These are phyloP conservation scores for Lymantria monacha DNA, from an alignment of 2,888 invertebrate genomes.

Conservation along the genomic window DNA sequence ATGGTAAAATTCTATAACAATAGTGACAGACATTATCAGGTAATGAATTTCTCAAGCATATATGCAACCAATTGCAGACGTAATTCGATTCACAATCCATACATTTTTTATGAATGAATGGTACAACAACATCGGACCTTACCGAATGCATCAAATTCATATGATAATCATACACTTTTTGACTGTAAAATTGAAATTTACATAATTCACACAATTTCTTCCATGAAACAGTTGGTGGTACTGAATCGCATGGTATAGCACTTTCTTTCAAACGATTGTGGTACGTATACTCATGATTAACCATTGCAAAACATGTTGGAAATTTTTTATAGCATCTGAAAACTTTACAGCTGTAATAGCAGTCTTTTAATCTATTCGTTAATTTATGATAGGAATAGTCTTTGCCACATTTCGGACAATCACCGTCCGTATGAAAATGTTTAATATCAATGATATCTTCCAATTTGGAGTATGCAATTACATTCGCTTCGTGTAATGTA, in stretches of 20 bases:
- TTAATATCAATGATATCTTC: conserved; percentile 4
- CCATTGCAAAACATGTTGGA: conserved; percentile 24
- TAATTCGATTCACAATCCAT: conserved; percentile 8
- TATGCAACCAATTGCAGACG: conserved; percentile 17
- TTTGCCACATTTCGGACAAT: conserved; percentile 46
- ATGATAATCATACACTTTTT: conserved; percentile 23
- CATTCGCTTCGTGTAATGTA: conserved; percentile 25
- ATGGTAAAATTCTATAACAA: not conserved
- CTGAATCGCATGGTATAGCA: not conserved
- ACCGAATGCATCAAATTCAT: conserved; percentile 34
- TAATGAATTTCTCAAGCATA: conserved; percentile 20
- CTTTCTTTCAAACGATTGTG: not conserved
- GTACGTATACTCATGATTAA: conserved; percentile 2
- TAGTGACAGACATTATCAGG: conserved; percentile 33
- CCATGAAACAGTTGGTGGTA: not conserved
- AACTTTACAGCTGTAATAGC: conserved; percentile 24
- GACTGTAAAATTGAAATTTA: not conserved
- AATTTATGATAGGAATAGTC: conserved; percentile 10
- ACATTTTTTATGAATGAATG: conserved; percentile 11
- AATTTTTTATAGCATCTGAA: conserved; percentile 20
- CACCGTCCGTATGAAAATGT: conserved; percentile 12
- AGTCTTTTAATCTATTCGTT: not conserved
- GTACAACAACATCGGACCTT: conserved; percentile 41
- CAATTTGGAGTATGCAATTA: conserved; percentile 20
- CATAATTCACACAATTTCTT: conserved; percentile 1